phyloP scores from a whole-genome alignment of 2,113 vertebrate genomes.

The Anser cygnoides region DNA sequence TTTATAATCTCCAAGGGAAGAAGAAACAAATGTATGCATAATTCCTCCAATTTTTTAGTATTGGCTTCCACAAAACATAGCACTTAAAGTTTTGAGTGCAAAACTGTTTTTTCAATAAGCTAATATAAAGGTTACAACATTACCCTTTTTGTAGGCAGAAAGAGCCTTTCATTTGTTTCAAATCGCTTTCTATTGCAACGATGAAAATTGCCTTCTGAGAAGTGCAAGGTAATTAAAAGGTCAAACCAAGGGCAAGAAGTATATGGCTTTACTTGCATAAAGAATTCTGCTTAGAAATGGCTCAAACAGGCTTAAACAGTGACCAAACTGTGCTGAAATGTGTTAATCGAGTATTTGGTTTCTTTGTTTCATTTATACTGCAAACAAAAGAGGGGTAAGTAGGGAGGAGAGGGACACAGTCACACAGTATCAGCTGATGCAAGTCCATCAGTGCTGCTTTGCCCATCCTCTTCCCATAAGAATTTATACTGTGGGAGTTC shows the following conservation, averaged over 20 bases:
- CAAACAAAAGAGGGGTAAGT: not conserved
- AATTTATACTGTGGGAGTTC: not conserved
- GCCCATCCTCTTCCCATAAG: not conserved
- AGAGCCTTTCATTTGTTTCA: not conserved
- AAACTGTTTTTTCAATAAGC: not conserved
- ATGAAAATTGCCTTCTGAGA: not conserved
- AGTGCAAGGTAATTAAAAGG: not conserved
- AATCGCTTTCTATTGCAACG: not conserved
- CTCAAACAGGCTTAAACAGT: not conserved
- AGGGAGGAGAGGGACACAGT: not conserved
- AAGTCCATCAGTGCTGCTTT: not conserved
- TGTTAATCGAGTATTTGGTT: not conserved
- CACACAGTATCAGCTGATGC: not conserved
- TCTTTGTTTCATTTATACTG: not conserved
- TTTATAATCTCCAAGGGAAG: conserved; percentile 59
- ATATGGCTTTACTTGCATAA: not conserved
- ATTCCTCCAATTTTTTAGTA: conserved; percentile 42
- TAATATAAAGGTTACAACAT: not conserved
- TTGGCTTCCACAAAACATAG: not conserved
- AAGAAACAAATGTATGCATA: conserved; percentile 38
- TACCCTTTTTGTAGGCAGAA: not conserved
- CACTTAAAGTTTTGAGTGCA: not conserved
- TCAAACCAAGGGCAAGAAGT: not conserved
- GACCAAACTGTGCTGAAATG: not conserved
- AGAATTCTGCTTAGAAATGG: not conserved